Conservation (phyloP, 2,797 vertebrate species). For the Bradypus variegatus region DNA sequence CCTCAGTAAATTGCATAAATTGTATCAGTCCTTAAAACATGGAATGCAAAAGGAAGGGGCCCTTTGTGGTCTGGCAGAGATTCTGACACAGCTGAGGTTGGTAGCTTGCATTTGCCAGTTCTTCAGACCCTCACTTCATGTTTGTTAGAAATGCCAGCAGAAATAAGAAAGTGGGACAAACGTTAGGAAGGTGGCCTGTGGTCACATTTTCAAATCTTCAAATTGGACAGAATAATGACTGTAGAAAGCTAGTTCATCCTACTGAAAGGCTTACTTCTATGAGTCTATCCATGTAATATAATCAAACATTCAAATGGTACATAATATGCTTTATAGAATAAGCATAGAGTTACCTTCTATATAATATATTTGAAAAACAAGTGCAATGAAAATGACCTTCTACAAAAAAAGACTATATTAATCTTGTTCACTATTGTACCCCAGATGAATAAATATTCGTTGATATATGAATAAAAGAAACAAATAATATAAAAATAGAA, state of each 20-base stretch:
- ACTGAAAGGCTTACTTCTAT: neutral
- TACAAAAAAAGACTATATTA: constrained; percentile 1
- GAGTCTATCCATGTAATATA: neutral
- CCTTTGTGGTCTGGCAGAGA: neutral
- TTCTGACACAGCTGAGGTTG: neutral
- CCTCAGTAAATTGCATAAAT: neutral
- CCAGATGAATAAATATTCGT: constrained; percentile 18
- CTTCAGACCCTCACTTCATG: neutral
- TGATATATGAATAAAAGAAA: neutral
- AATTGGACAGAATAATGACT: neutral
- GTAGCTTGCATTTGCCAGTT: neutral
- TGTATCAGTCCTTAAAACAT: neutral
- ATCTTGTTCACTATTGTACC: neutral
- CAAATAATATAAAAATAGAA: neutral
- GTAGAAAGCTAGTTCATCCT: neutral
- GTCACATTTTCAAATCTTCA: neutral
- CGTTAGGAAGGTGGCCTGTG: neutral
- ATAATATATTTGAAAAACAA: constrained; percentile 10
- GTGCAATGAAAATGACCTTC: constrained; percentile 1
- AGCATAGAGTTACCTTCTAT: neutral
- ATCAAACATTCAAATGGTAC: neutral
- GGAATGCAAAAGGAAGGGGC: neutral
- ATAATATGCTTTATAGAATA: neutral
- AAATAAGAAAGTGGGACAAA: neutral
- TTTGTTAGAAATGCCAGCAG: neutral